Conservation (phyloP, 2,797 vertebrate genomes). For the Pyrocephalus nanus region DNA sequence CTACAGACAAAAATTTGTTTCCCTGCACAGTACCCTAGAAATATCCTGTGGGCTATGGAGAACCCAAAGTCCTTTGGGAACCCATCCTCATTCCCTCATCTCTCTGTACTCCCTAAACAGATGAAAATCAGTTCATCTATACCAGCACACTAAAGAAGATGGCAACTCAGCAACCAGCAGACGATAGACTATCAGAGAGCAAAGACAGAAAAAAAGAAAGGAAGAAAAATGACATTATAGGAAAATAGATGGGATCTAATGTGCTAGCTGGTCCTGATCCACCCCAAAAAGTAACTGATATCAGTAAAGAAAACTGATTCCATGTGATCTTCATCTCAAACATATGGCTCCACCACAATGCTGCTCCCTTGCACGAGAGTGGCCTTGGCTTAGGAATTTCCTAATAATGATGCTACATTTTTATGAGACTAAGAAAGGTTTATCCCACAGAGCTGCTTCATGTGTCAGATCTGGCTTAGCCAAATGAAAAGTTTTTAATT, state of each 20-base stretch:
- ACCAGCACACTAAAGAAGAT: neutral
- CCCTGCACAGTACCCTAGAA: neutral
- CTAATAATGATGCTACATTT: neutral
- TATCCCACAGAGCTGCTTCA: neutral
- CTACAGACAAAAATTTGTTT: neutral
- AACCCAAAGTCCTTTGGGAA: neutral
- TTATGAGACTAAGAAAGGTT: neutral
- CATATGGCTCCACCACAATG: neutral
- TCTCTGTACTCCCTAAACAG: neutral
- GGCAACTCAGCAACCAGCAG: neutral
- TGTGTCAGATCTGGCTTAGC: neutral
- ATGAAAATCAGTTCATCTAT: neutral
- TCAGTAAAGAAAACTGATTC: neutral
- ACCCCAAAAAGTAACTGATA: neutral
- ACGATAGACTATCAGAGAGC: neutral
- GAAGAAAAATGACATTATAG: neutral
- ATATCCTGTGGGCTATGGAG: neutral
- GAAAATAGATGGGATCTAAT: neutral
- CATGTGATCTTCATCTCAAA: neutral
- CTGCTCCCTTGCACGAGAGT: neutral
- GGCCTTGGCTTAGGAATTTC: neutral
- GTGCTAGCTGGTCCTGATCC: neutral
- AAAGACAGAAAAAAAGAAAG: neutral
- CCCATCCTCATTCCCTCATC: neutral
- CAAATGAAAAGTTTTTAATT: neutral